Evolutionary conservation across 1,140 invertebrate genomes (phyloP).

Genomic region (Andricus grossulariae): DNA sequence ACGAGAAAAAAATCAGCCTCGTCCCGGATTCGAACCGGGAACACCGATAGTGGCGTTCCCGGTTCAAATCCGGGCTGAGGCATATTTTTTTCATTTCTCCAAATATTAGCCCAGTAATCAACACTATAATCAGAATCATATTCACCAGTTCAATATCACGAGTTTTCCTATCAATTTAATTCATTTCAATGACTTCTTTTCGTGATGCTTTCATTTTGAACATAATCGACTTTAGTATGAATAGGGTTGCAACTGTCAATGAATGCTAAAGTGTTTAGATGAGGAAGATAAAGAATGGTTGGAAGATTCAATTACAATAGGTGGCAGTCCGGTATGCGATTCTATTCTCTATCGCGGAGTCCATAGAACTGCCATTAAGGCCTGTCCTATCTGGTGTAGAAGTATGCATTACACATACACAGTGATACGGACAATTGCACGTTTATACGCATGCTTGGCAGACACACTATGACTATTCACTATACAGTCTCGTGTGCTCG

Average conservation of each 20-base stretch:
- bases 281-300: constrained; percentile 10
- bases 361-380: constrained; percentile 3
- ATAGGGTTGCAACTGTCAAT: neutral
- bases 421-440: constrained; percentile 26
- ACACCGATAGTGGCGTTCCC: too few relatives aligned
- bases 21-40: too few relatives aligned
- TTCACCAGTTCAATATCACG: too few relatives aligned
- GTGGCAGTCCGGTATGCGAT: neutral
- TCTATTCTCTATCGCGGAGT: neutral
- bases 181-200: too few relatives aligned
- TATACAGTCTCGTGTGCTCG: constrained; percentile 17
- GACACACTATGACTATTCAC: neutral
- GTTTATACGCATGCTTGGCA: constrained; percentile 29
- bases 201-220: too few relatives aligned
- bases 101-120: too few relatives aligned
- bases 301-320: constrained; percentile 27
- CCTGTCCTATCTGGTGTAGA: neutral
- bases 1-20: too few relatives aligned
- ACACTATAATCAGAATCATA: too few relatives aligned
- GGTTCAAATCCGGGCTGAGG: too few relatives aligned
- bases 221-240: neutral
- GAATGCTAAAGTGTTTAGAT: neutral
- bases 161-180: too few relatives aligned
- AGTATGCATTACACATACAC: neutral
- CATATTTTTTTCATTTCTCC: too few relatives aligned